phyloP scores from a whole-genome alignment of 2,797 vertebrate genomes.

The Darevskia nairensis region DNA sequence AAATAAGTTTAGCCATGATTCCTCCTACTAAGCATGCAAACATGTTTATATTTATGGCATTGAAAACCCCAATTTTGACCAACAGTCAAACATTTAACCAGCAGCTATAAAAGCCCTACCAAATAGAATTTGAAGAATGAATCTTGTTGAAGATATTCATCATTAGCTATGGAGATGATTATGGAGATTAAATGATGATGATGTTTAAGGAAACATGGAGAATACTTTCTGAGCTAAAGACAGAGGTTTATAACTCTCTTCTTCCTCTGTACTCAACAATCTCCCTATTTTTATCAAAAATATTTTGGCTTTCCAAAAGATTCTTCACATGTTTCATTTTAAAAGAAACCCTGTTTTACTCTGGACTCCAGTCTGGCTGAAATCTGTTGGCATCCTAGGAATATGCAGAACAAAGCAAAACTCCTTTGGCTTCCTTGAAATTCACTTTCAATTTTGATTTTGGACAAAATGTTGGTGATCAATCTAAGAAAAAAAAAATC shows the following conservation, averaged over 20 bases:
- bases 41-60: neutral
- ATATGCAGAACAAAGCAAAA: neutral
- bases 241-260: neutral
- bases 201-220: neutral
- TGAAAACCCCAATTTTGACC: neutral
- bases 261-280: neutral
- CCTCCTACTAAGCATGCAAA: conserved; percentile 22
- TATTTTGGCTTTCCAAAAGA: neutral
- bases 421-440: neutral
- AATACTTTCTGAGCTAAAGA: neutral
- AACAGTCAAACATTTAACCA: neutral
- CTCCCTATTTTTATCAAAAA: neutral
- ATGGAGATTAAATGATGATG: neutral
- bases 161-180: neutral
- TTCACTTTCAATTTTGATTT: neutral
- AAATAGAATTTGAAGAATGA: neutral
- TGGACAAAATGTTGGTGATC: neutral
- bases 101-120: neutral
- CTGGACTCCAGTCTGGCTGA: neutral
- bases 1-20: conserved; percentile 16
- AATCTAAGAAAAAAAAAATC: neutral
- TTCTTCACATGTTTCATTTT: neutral
- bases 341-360: neutral
- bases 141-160: neutral
- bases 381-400: neutral